A percentile compares a stretch with the other conserved stretches of the same genome.
phyloP scores from a whole-genome alignment of 2,113 vertebrate species.

The Tretioscincus oriximinensis region DNA sequence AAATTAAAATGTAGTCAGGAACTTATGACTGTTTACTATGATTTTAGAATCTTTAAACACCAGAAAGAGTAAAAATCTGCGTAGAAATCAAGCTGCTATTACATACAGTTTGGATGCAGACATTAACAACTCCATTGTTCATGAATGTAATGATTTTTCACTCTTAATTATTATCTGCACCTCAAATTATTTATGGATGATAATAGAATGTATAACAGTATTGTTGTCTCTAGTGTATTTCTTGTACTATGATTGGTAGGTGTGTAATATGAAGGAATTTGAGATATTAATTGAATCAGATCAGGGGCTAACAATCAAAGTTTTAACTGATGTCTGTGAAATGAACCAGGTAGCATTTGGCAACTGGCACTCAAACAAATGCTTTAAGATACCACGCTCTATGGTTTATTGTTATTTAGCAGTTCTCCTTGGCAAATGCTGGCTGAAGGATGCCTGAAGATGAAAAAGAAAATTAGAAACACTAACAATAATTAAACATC shows the following conservation, averaged over 20 bases:
- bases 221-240: background rate
- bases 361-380: background rate
- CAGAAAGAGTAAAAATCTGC: no score
- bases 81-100: no score
- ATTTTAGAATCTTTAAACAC: background rate
- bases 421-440: background rate
- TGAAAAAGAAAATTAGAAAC: background rate
- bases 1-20: background rate
- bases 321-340: background rate
- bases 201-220: background rate
- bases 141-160: no score
- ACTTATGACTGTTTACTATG: background rate
- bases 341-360: slow-evolving; percentile 14
- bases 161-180: no score
- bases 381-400: background rate
- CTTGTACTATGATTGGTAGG: background rate
- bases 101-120: no score
- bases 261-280: background rate
- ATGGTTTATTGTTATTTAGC: slow-evolving; percentile 14
- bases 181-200: no score
- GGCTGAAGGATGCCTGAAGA: accelerated
- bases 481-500: background rate
- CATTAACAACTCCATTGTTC: no score
- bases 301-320: background rate
- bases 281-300: background rate